Conservation (phyloP, 2,888 invertebrate genomes). For the Morpho deidamia region DNA sequence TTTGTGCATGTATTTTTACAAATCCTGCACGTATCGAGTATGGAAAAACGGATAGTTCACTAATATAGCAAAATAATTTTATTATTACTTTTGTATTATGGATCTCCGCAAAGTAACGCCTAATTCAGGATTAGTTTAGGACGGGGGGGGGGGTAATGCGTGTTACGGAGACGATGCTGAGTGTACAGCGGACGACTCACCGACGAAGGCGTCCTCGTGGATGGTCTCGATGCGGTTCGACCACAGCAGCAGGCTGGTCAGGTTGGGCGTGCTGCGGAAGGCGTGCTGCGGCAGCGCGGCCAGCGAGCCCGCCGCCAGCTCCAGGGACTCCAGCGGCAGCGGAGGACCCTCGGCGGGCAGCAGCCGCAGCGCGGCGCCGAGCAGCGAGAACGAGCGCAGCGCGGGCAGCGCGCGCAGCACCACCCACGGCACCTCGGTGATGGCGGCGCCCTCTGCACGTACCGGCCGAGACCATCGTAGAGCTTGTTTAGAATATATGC, state of each 20-base stretch:
- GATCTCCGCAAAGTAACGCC: too few relatives aligned
- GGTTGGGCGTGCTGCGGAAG: constrained; percentile 27
- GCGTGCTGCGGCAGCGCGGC: constrained; percentile 11
- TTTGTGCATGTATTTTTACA: too few relatives aligned
- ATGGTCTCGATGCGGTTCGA: constrained; percentile 23
- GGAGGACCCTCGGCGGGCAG: constrained; percentile 8
- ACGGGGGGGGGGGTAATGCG: too few relatives aligned
- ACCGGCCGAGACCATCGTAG: background rate
- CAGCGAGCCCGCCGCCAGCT: constrained; percentile 15
- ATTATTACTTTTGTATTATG: too few relatives aligned
- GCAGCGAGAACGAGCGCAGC: constrained; percentile 14
- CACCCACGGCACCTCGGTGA: constrained; percentile 15
- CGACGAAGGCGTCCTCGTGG: constrained; percentile 31
- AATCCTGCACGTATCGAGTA: too few relatives aligned
- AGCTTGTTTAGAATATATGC: too few relatives aligned
- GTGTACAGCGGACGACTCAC: background rate
- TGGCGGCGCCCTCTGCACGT: constrained; percentile 4
- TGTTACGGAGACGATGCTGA: too few relatives aligned
- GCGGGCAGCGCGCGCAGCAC: constrained; percentile 17
- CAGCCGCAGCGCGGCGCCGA: constrained; percentile 14
- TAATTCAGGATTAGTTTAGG: too few relatives aligned
- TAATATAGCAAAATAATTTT: too few relatives aligned
- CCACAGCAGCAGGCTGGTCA: constrained; percentile 25
- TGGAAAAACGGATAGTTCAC: too few relatives aligned
- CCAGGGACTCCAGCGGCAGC: constrained; percentile 11